These are phyloP conservation scores for Ophion slaviceki DNA, from an alignment of 2,888 invertebrate genomes.

Conservation along the genomic window DNA sequence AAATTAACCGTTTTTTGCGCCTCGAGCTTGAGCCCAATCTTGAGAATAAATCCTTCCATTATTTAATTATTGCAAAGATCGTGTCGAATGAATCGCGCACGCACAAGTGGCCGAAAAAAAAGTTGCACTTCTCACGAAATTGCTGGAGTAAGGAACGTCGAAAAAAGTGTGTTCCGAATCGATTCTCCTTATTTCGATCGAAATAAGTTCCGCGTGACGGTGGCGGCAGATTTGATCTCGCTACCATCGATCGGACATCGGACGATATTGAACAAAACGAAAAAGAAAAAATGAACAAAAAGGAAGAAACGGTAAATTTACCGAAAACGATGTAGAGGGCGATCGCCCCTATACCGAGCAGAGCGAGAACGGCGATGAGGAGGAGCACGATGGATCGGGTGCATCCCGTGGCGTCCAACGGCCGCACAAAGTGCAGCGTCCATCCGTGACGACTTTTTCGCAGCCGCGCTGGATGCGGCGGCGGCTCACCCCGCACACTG, in stretches of 20 bases:
- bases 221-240: not conserved
- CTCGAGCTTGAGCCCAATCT: too few relatives aligned
- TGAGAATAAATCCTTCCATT: too few relatives aligned
- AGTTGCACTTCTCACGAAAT: too few relatives aligned
- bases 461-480: conserved; percentile 79
- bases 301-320: conserved; percentile 66
- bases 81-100: too few relatives aligned
- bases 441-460: conserved; percentile 81
- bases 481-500: conserved; percentile 80
- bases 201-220: too few relatives aligned
- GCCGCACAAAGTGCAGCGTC: conserved; percentile 79
- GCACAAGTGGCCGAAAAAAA: too few relatives aligned
- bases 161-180: too few relatives aligned
- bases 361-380: conserved; percentile 76
- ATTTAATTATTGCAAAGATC: too few relatives aligned
- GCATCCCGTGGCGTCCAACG: conserved; percentile 76
- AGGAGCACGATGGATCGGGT: conserved; percentile 77
- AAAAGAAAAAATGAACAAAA: not conserved
- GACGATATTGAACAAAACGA: not conserved
- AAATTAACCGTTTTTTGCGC: too few relatives aligned
- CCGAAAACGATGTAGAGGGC: conserved; percentile 81
- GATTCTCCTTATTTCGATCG: too few relatives aligned
- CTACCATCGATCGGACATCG: too few relatives aligned
- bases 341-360: conserved; percentile 79
- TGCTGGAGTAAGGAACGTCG: too few relatives aligned